These are phyloP conservation scores for Asbolus verrucosus DNA, from an alignment of 1,140 invertebrate genomes.

Conservation along the genomic window DNA sequence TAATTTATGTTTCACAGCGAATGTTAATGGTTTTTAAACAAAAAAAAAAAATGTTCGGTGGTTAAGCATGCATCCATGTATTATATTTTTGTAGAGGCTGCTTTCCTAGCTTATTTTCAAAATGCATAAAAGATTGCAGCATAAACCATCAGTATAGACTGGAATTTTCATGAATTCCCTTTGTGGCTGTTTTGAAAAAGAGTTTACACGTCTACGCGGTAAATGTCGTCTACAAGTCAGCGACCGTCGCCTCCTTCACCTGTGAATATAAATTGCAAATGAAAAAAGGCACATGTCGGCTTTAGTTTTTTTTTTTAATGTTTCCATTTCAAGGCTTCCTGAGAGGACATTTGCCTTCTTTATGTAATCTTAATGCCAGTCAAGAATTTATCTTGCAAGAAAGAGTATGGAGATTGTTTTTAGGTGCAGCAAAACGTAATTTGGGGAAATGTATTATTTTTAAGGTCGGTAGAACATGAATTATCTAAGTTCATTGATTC, in stretches of 20 bases:
- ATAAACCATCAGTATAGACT: constrained; percentile 32
- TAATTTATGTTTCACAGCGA: no score
- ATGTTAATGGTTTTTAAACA: no score
- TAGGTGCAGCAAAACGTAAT: neutral
- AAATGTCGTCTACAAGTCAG: constrained; percentile 28
- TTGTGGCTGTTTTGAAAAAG: constrained; percentile 22
- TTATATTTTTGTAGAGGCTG: no score
- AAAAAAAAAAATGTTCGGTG: no score
- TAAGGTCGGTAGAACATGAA: constrained; percentile 9
- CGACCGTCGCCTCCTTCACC: constrained; percentile 16
- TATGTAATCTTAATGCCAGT: no score
- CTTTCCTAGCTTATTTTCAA: constrained; percentile 1
- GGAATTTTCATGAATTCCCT: constrained; percentile 24
- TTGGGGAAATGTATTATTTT: neutral
- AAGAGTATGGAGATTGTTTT: no score
- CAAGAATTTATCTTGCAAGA: no score
- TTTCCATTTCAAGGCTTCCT: neutral
- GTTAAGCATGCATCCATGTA: no score
- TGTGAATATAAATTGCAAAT: constrained; percentile 22
- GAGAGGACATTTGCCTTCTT: neutral
- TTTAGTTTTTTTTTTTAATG: constrained; percentile 33
- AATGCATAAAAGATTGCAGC: constrained; percentile 19
- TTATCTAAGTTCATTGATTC: neutral
- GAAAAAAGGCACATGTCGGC: constrained; percentile 12
- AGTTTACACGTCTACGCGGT: constrained; percentile 29